phyloP scores from a whole-genome alignment of 2,113 vertebrate species.

The Circaetus cinerascens region DNA sequence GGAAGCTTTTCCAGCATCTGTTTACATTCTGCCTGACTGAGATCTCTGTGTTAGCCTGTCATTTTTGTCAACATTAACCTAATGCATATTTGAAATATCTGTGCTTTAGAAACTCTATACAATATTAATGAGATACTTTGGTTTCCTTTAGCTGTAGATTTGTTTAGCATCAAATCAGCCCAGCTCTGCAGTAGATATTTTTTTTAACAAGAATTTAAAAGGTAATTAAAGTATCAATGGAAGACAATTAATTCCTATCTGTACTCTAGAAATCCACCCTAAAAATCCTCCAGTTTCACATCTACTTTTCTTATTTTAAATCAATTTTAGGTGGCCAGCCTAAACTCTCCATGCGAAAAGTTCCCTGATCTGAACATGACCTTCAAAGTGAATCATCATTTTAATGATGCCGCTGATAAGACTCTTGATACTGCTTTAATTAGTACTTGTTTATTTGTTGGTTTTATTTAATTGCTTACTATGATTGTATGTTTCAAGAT shows the following conservation, averaged over 20 bases:
- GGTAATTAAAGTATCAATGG: background rate
- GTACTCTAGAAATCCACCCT: background rate
- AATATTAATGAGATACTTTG: background rate
- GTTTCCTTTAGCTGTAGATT: background rate
- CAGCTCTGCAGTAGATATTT: background rate
- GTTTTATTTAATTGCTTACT: background rate
- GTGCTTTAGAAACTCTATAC: background rate
- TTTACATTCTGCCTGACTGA: background rate
- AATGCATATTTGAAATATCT: background rate
- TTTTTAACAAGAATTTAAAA: background rate
- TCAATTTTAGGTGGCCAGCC: background rate
- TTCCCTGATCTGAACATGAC: background rate
- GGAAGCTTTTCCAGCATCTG: background rate
- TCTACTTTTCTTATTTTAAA: background rate
- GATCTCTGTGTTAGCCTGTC: background rate
- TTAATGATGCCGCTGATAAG: background rate
- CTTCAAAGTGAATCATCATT: background rate
- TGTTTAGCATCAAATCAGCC: background rate
- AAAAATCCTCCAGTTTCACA: background rate
- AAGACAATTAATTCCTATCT: background rate
- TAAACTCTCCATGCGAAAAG: background rate
- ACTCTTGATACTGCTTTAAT: background rate
- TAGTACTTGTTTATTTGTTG: background rate
- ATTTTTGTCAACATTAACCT: background rate
- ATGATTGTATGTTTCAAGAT: background rate